phyloP scores from a whole-genome alignment of 1,140 invertebrate species.

The Lasioglossum albipes region DNA sequence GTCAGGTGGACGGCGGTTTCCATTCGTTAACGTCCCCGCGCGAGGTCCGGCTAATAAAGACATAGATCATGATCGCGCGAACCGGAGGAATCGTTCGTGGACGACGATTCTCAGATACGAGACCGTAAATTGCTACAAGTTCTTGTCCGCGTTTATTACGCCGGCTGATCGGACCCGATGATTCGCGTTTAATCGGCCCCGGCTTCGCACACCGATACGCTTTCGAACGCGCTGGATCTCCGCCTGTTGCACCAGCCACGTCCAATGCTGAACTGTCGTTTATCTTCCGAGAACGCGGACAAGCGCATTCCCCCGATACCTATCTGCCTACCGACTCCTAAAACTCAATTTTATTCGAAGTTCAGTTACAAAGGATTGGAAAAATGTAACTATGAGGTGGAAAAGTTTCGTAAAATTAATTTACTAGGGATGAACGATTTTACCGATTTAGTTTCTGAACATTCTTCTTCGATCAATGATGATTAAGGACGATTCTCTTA shows the following conservation, averaged over 20 bases:
- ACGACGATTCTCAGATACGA: conserved; percentile 30
- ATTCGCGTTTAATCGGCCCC: conserved; percentile 51
- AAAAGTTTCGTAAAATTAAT: no score
- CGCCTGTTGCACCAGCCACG: no score
- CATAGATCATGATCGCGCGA: conserved; percentile 41
- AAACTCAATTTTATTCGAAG: no score
- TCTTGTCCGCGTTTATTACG: conserved; percentile 11
- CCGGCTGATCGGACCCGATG: conserved; percentile 14
- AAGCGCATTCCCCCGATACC: no score
- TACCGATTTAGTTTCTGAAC: no score
- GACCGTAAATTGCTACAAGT: conserved; percentile 41
- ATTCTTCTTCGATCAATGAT: no score
- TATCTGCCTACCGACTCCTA: no score
- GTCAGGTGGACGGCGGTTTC: neutral
- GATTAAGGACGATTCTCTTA: no score
- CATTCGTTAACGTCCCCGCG: conserved; percentile 11
- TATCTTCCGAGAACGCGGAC: no score
- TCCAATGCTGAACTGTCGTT: neutral
- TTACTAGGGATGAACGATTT: no score
- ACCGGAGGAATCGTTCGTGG: neutral
- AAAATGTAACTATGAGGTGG: no score
- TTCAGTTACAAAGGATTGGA: no score
- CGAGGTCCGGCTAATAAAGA: conserved; percentile 36
- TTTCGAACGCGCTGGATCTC: neutral
- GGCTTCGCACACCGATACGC: conserved; percentile 12